phyloP scores from a whole-genome alignment of 1,140 invertebrate species.

The Atta cephalotes region DNA sequence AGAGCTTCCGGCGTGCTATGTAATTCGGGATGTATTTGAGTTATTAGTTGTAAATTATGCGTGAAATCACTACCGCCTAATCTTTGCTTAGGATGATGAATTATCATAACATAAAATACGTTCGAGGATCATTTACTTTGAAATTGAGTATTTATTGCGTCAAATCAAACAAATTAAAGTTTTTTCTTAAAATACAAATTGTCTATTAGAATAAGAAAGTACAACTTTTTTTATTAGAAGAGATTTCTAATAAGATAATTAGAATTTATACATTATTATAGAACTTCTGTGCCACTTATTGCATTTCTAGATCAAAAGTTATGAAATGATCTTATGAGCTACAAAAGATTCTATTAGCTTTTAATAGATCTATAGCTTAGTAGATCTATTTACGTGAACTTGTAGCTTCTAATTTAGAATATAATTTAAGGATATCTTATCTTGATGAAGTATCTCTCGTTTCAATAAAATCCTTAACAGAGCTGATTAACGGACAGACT shows the following conservation, averaged over 20 bases:
- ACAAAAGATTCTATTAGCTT: constrained; percentile 63
- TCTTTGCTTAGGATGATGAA: constrained; percentile 48
- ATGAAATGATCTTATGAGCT: constrained; percentile 49
- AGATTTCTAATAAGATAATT: neutral
- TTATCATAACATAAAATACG: constrained; percentile 24
- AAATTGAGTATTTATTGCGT: neutral
- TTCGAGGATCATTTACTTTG: neutral
- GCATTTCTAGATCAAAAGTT: constrained; percentile 48
- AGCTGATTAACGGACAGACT: constrained; percentile 16
- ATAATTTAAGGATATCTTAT: constrained; percentile 50
- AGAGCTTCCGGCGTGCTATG: constrained; percentile 50
- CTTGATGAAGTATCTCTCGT: constrained; percentile 20
- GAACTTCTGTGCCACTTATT: constrained; percentile 50
- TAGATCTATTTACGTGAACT: constrained; percentile 29
- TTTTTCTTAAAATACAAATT: constrained; percentile 1
- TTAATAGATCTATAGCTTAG: constrained; percentile 1
- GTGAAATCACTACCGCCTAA: constrained; percentile 44
- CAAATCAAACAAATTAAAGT: neutral
- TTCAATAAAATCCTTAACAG: constrained; percentile 12
- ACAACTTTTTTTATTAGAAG: neutral
- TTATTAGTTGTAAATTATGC: constrained; percentile 60
- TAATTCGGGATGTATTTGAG: constrained; percentile 62
- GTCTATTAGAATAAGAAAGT: neutral
- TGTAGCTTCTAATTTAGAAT: constrained; percentile 43
- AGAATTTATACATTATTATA: constrained; percentile 21